Percentiles rank a stretch among this genome's conserved stretches.
phyloP scores from a whole-genome alignment of 2,113 vertebrate genomes.

The Axis porcinus region DNA sequence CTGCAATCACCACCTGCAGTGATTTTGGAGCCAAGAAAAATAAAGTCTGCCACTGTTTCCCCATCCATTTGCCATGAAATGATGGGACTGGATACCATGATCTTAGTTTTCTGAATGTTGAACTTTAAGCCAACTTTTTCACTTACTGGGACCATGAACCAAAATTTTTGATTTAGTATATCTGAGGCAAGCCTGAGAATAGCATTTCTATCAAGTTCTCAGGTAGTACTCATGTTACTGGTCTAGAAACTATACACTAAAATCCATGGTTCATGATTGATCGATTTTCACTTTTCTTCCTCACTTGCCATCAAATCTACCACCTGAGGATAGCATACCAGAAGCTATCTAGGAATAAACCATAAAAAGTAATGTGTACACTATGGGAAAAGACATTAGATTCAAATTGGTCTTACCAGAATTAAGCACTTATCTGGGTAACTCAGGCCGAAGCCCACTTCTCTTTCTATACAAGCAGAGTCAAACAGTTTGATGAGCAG shows the following conservation, averaged over 20 bases:
- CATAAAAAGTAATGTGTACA: neutral
- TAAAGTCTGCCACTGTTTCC: too few species aligned
- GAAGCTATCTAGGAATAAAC: neutral
- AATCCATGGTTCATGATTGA: neutral
- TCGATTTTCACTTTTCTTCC: neutral
- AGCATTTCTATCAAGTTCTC: neutral
- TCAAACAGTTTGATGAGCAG: neutral
- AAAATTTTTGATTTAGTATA: neutral
- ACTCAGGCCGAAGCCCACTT: neutral
- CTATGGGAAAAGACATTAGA: neutral
- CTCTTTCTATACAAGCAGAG: neutral
- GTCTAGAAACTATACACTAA: neutral
- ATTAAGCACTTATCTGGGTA: neutral
- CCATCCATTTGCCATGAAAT: too few species aligned
- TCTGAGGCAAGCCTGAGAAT: neutral
- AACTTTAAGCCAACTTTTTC: too few species aligned
- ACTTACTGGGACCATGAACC: neutral
- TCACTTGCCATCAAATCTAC: neutral
- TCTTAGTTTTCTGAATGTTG: too few species aligned
- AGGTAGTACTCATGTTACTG: neutral
- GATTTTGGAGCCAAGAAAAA: too few species aligned
- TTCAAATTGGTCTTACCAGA: neutral
- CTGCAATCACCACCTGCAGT: too few species aligned
- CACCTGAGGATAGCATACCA: neutral
- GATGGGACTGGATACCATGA: too few species aligned